Evolutionary conservation across 2,113 vertebrate genomes (phyloP), one percentile per base, ranked within the genome.

Genomic region (Cairina moschata): DNA sequence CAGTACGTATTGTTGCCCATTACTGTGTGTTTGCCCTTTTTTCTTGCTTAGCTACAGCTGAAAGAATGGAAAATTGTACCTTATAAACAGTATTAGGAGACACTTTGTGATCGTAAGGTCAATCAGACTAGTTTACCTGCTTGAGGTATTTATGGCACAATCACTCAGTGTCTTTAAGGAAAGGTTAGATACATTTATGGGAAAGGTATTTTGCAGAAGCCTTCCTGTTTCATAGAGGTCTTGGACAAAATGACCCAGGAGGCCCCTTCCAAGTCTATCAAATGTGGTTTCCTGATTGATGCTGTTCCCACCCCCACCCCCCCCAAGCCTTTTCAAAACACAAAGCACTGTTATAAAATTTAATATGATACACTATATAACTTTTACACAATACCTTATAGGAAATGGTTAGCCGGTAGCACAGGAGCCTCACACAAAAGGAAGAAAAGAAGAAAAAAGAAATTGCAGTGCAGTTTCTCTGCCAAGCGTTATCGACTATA

Each of bases 111-210:
- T 91, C 20, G 34, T 86, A 69, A 94, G 96, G 80, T 97, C 83
- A 90, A 80, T 97, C 91, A 86, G 72, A 72, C 93, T 91, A 85
- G 87, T 96, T 96, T 92, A 76, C 76, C 86, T 88, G 74, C 90
- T 80, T 62, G 77, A 94, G 80, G 92, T 92, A 87, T 97, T 97
- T 96, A 96, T 90, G 95, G 86, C 80, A 90, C 95, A 93, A 88
- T 96, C 96, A 92, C 90, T 96, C 96, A 94, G 86, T 92, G 92
- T 95, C 95, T 95, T 95, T 95, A 96, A 88, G 92, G 92, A 94
- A 96, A 95, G 95, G 96, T 96, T 97, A 97, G 91, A 66, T 96
- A 97, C 93, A 73, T 96, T 96, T 97, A 96, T 95, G 90, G 82
- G 82, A 73, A 95, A 86, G 73, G 90, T 59, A 93, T 92, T 95